Evolutionary conservation across 2,888 invertebrate genomes (phyloP).

Genomic region (Selenia dentaria): DNA sequence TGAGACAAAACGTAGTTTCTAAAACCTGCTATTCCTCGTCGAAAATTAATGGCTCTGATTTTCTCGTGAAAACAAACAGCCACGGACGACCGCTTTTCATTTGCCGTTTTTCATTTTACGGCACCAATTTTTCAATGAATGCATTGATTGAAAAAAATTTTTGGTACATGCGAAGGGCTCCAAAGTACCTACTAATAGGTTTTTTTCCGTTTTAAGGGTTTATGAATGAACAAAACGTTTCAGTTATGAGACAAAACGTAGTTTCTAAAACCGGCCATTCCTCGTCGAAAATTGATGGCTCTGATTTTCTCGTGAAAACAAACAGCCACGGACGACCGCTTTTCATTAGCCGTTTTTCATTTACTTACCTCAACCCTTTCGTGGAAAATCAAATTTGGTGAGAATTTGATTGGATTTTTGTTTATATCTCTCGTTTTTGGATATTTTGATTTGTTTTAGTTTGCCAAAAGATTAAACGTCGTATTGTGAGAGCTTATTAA

Average conservation of each 20-base stretch:
- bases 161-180: no score
- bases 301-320: not conserved
- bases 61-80: not conserved
- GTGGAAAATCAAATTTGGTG: constrained; percentile 9
- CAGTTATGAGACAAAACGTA: no score
- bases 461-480: no score
- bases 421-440: not conserved
- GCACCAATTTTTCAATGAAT: no score
- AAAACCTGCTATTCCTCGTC: not conserved
- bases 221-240: no score
- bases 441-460: not conserved
- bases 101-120: constrained; percentile 3
- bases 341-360: not conserved
- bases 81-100: not conserved
- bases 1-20: no score
- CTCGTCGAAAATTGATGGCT: not conserved
- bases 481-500: no score
- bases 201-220: no score
- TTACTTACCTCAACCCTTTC: constrained; percentile 8
- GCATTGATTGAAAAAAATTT: no score
- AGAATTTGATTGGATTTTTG: constrained; percentile 6
- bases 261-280: not conserved
- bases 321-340: not conserved
- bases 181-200: no score
- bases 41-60: not conserved